These are phyloP conservation scores for Drosophila santomea DNA, from an alignment of 1,140 invertebrate species.

Conservation along the genomic window DNA sequence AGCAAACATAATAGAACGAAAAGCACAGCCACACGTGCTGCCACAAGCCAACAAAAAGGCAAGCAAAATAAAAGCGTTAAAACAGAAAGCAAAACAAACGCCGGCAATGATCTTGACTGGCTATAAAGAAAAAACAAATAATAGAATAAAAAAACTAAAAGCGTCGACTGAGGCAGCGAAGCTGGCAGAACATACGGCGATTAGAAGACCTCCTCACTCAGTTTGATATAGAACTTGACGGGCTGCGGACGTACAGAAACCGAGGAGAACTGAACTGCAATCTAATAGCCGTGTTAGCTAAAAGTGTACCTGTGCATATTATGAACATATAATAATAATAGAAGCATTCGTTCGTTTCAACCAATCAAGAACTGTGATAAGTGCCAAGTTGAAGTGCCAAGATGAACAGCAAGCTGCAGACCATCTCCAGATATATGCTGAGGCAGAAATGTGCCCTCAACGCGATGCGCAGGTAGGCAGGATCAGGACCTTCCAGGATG, in stretches of 20 bases:
- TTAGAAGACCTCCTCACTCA: constrained; percentile 17
- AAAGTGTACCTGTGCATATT: constrained; percentile 13
- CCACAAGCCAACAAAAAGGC: constrained; percentile 21
- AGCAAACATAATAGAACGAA: constrained; percentile 5
- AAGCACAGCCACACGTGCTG: constrained; percentile 38
- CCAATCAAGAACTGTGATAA: constrained; percentile 20
- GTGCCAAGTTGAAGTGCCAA: constrained; percentile 48
- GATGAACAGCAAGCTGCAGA: constrained; percentile 57
- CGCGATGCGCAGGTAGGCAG: constrained; percentile 48
- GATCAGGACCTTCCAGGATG: not conserved
- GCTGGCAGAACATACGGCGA: constrained; percentile 1
- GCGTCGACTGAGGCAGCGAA: not conserved
- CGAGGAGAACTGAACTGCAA: not conserved
- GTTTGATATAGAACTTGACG: constrained; percentile 33
- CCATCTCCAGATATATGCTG: constrained; percentile 38
- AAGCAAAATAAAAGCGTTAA: constrained; percentile 29
- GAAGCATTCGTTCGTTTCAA: not conserved
- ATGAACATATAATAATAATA: constrained; percentile 2
- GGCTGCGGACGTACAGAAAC: constrained; percentile 31
- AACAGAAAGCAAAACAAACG: constrained; percentile 33
- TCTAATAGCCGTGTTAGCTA: not conserved
- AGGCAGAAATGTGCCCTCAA: constrained; percentile 20
- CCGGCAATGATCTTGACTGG: constrained; percentile 10
- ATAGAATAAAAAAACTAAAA: not conserved
- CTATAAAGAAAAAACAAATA: constrained; percentile 2